phyloP scores from a whole-genome alignment of 2,113 vertebrate genomes.

The Cricetomys ansorgei region DNA sequence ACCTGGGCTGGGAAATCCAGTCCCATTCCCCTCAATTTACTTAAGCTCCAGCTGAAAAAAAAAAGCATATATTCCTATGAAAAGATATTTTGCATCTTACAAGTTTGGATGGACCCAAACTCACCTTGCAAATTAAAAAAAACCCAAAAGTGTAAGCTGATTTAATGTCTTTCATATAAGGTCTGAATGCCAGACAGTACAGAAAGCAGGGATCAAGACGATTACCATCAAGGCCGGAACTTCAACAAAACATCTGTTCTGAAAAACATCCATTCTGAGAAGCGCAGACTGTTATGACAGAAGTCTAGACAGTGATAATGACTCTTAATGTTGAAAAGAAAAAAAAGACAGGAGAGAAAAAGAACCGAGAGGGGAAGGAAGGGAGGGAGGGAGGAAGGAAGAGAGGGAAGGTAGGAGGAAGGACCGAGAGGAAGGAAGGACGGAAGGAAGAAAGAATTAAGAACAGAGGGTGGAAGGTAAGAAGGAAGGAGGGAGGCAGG shows the following conservation, averaged over 20 bases:
- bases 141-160: neutral
- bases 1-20: neutral
- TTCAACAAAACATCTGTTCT: neutral
- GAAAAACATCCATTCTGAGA: slow-evolving; percentile 29
- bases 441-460: neutral
- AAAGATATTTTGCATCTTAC: slow-evolving; percentile 26
- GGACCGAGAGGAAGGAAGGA: neutral
- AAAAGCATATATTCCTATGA: neutral
- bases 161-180: neutral
- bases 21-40: neutral
- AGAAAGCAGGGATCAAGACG: slow-evolving; percentile 2
- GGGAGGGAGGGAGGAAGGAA: neutral
- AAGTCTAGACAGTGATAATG: slow-evolving; percentile 45
- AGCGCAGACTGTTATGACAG: slow-evolving; percentile 1
- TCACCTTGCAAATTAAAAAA: slow-evolving; percentile 16
- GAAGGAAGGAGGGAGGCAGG: neutral
- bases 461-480: too few species aligned
- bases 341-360: too few species aligned
- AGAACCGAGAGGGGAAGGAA: neutral
- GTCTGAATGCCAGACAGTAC: neutral
- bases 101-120: slow-evolving; percentile 37
- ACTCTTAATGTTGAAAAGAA: neutral
- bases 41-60: slow-evolving; percentile 1
- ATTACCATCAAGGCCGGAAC: neutral
- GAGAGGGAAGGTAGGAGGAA: neutral